Evolutionary conservation across 1,140 invertebrate species (phyloP).

Genomic region (Nephotettix cincticeps): DNA sequence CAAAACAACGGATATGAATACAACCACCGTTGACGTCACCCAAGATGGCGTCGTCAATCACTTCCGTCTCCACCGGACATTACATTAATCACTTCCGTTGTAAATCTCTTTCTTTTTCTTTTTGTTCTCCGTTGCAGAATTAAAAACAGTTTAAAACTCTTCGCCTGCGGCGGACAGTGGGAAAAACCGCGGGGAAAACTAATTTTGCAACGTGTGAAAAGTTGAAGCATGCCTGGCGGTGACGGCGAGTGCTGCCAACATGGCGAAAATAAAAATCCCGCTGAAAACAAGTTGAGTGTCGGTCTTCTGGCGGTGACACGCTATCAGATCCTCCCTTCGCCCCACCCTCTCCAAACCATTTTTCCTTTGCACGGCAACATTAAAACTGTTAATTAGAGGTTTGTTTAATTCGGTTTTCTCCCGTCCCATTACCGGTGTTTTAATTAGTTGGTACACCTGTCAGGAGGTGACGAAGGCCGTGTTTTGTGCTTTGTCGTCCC

Average conservation of each 20-base stretch:
- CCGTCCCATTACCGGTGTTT: too few relatives aligned
- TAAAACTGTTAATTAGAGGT: slow-evolving; percentile 6
- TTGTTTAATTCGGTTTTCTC: slow-evolving; percentile 9
- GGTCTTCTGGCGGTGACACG: slow-evolving; percentile 1
- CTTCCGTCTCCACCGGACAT: not conserved
- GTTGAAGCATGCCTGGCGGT: slow-evolving; percentile 11
- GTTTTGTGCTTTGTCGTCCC: too few relatives aligned
- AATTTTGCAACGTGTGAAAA: slow-evolving; percentile 21
- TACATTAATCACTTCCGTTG: not conserved
- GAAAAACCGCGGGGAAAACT: slow-evolving; percentile 1
- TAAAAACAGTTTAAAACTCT: slow-evolving; percentile 8
- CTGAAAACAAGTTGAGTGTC: slow-evolving; percentile 17
- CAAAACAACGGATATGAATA: too few relatives aligned
- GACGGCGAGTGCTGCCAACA: slow-evolving; percentile 16
- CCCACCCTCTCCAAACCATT: not conserved
- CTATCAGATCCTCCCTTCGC: not conserved
- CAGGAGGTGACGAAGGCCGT: too few relatives aligned
- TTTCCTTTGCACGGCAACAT: not conserved
- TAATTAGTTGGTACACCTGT: too few relatives aligned
- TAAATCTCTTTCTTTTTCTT: slow-evolving; percentile 4
- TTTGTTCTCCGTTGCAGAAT: not conserved
- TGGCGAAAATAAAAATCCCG: slow-evolving; percentile 20
- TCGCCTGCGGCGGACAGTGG: not conserved
- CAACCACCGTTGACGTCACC: too few relatives aligned
- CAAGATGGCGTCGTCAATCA: too few relatives aligned